Base-by-base conservation (phyloP, 2,797 vertebrate species). In the Tokudaia muenninki region DNA sequence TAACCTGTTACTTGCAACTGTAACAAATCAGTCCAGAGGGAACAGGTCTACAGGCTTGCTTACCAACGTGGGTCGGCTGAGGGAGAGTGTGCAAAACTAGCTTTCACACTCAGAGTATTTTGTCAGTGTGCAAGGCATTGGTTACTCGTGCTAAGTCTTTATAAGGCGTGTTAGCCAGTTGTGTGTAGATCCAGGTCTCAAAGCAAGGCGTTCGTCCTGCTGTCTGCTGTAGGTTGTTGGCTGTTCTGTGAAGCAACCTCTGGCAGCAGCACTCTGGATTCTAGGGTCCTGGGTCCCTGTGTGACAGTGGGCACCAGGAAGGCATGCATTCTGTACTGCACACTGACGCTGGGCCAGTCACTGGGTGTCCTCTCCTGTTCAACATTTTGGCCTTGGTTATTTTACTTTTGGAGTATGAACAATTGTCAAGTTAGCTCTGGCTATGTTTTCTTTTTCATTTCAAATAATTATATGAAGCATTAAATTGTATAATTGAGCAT, bases 401-500 rank as follows among this genome's bases (percentile, higher is more conserved):
- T 90, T 78, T 80, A 44, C 61, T 67, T 91, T 93, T 44, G 88
- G 52, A 65, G 74, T 59, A 52, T 80, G 92, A 96, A 89, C 81
- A 95, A 90, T 13, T 55, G 84, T 75, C 59, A 80, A 50, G 47
- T 92, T 75, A 47, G 55, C 91, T 95, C 59, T 12, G 17, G 84
- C 78, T 86, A 92, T 78, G 79, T 22, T 31, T 84, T 90, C 13
- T 55, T 78, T 89, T 94, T 59, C 91, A 87, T 90, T 90, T 97
- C 83, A 95, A 96, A 92, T 92, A 94, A 96, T 97, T 77, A 90
- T 63, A 83, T 11, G 91, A 96, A 70, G 34, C 61, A 80, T 92
- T 97, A 93, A 91, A 89, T 93, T 63, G 74, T 79, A 41, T 72
- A 94, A 92, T 92, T 67, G 77, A 86, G 44, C 95, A 87, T 94